phyloP scores from a whole-genome alignment of 2,888 invertebrate species.

The Himalopsyche japonica region DNA sequence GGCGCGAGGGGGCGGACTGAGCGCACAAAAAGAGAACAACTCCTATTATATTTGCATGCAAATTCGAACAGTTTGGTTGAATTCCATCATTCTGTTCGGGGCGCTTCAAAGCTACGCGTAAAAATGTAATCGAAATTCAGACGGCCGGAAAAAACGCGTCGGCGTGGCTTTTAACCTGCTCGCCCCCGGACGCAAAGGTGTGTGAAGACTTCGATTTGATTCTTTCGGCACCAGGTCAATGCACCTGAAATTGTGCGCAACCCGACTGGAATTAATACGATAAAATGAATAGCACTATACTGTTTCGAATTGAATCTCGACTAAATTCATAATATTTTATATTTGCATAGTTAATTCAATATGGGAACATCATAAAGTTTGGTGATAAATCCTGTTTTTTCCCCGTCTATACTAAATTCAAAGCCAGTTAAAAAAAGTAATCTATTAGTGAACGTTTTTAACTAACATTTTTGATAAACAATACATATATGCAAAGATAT shows the following conservation, averaged over 20 bases:
- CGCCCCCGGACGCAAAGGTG: background rate
- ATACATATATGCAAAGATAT: no score
- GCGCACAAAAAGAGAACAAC: background rate
- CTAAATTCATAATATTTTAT: no score
- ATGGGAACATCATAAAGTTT: no score
- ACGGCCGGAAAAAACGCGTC: constrained; percentile 8
- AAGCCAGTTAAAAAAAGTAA: no score
- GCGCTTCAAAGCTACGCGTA: constrained; percentile 16
- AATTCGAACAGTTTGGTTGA: constrained; percentile 22
- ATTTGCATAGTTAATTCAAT: no score
- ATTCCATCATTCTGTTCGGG: constrained; percentile 24
- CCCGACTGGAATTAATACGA: background rate
- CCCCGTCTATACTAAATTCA: no score
- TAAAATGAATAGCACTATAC: background rate
- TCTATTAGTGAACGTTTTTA: no score
- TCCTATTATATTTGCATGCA: constrained; percentile 25
- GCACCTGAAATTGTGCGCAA: background rate
- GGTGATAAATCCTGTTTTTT: no score
- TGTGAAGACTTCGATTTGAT: background rate
- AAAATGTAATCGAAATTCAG: constrained; percentile 29
- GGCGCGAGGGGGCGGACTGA: background rate
- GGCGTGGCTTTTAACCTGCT: background rate
- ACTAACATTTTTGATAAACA: no score
- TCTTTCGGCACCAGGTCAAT: background rate
- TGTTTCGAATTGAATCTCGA: background rate